Conservation (phyloP, 2,797 vertebrate species). For the Paedocypris micromegethes region DNA sequence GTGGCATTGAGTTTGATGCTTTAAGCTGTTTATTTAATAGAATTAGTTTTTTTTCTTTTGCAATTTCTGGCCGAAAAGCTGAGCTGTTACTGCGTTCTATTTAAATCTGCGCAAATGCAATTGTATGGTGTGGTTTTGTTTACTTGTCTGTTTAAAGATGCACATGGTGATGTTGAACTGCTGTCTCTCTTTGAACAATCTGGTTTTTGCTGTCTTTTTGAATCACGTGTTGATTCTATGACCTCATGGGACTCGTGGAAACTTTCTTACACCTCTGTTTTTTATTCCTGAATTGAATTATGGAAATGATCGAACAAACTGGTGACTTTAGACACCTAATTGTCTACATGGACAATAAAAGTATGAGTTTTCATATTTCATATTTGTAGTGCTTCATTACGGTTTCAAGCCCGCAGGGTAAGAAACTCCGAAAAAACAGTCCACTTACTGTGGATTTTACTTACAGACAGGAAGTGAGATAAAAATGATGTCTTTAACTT, state of each 20-base stretch:
- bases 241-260: neutral
- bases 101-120: slow-evolving; percentile 1
- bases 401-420: too few species aligned
- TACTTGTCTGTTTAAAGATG: neutral
- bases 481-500: too few species aligned
- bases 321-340: neutral
- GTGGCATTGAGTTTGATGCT: slow-evolving; percentile 12
- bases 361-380: too few species aligned
- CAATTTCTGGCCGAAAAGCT: slow-evolving; percentile 15
- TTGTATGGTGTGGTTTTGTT: slow-evolving; percentile 14
- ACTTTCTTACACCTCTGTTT: neutral
- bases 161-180: slow-evolving; percentile 9
- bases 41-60: slow-evolving; percentile 4
- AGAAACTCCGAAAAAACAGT: too few species aligned
- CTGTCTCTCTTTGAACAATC: slow-evolving; percentile 8
- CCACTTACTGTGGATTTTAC: too few species aligned
- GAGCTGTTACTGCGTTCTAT: slow-evolving; percentile 6
- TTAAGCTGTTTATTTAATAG: slow-evolving; percentile 7
- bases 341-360: too few species aligned
- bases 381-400: too few species aligned
- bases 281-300: neutral
- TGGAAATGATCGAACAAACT: neutral
- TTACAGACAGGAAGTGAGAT: too few species aligned
- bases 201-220: neutral
- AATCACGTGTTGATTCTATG: neutral